These are phyloP conservation scores for Rallus crepitans DNA, from an alignment of 2,797 vertebrate species.

Conservation along the genomic window DNA sequence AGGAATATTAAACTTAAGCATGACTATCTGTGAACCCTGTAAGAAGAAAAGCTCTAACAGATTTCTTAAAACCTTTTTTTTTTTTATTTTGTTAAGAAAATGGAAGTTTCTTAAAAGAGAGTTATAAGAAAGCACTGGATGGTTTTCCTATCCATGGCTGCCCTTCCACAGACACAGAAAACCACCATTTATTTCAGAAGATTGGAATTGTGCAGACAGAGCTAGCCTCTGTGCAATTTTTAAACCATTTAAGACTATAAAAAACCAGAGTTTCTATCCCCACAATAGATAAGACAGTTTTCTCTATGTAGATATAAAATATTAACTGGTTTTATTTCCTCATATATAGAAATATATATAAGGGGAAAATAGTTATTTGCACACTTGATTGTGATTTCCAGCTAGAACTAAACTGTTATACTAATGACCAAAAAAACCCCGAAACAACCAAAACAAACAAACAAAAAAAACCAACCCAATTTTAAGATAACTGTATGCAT, in stretches of 20 bases:
- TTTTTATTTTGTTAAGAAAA: too few relatives aligned
- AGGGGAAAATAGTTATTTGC: not conserved
- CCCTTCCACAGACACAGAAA: not conserved
- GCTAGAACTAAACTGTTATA: not conserved
- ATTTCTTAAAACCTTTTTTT: not conserved
- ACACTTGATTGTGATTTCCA: not conserved
- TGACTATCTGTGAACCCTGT: not conserved
- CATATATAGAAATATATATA: not conserved
- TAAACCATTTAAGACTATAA: not conserved
- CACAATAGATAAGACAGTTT: not conserved
- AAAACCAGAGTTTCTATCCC: not conserved
- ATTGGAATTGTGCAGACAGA: not conserved
- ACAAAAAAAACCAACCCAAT: not conserved
- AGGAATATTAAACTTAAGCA: not conserved
- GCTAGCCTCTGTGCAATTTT: not conserved
- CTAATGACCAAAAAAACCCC: too few relatives aligned
- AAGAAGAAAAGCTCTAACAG: conserved; percentile 1
- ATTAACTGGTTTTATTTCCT: not conserved
- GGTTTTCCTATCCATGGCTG: not conserved
- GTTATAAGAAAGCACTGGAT: not conserved
- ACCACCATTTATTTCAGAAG: not conserved
- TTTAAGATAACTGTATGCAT: not conserved
- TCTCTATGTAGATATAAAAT: not conserved
- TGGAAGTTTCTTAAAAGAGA: not conserved
- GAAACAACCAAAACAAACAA: too few relatives aligned